A percentile compares a stretch with the other conserved stretches of the same genome.
Conservation (phyloP, 2,797 vertebrate species). For the Macrochelys suwanniensis region DNA sequence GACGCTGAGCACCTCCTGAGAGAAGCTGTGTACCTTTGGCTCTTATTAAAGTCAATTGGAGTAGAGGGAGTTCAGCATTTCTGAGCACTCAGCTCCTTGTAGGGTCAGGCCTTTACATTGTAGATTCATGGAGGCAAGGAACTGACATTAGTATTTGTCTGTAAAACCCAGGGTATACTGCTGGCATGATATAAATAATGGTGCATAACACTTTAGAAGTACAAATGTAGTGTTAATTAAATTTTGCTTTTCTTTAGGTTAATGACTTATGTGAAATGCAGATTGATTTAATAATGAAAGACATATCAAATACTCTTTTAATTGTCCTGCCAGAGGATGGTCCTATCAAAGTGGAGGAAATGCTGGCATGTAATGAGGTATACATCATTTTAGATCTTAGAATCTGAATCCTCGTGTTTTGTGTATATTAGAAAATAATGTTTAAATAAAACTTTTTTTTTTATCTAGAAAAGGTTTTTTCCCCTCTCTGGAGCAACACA, state of each 20-base stretch:
- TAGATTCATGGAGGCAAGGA: too few species aligned
- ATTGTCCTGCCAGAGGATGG: slow-evolving; percentile 80
- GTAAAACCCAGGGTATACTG: neutral
- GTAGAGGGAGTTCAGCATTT: neutral
- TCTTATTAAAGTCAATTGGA: neutral
- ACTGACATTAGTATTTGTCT: neutral
- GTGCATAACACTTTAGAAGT: neutral
- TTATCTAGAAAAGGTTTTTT: neutral
- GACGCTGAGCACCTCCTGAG: neutral
- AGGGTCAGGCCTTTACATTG: neutral
- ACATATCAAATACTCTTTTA: slow-evolving; percentile 84
- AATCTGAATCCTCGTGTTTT: neutral
- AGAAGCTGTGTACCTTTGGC: neutral
- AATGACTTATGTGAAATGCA: slow-evolving; percentile 80
- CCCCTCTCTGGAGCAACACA: neutral
- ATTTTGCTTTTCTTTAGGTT: slow-evolving; percentile 77
- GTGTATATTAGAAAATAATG: neutral
- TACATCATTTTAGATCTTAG: neutral
- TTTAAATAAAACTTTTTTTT: neutral
- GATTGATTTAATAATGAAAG: slow-evolving; percentile 83
- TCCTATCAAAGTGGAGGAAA: slow-evolving; percentile 75
- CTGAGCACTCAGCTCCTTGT: neutral
- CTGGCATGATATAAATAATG: neutral
- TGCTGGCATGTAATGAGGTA: slow-evolving; percentile 85
- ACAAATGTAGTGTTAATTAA: neutral